A percentile compares a stretch with the other conserved stretches of the same genome.
Evolutionary conservation across 2,888 invertebrate genomes (phyloP).

Genomic region (Tachina fera): DNA sequence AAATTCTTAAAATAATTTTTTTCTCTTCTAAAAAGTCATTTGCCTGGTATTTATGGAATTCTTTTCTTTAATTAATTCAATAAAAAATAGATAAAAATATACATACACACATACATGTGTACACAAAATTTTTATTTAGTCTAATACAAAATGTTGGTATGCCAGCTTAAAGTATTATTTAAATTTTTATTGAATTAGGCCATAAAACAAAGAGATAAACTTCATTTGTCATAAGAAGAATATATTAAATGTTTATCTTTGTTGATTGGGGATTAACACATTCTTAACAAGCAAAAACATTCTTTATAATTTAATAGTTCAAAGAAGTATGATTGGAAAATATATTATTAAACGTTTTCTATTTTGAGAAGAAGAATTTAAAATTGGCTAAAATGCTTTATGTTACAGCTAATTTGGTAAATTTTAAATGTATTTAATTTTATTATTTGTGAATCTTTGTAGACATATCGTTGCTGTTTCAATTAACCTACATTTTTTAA

Average conservation of each 20-base stretch:
- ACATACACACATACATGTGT: not conserved
- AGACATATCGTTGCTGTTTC: no score
- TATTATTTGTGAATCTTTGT: no score
- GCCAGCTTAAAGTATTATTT: not conserved
- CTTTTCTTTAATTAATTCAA: not conserved
- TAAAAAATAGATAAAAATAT: not conserved
- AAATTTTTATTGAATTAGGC: not conserved
- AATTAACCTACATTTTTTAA: no score
- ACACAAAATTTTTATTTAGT: not conserved
- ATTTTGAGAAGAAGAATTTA: no score
- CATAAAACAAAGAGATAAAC: not conserved
- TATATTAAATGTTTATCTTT: not conserved
- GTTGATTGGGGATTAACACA: not conserved
- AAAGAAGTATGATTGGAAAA: not conserved
- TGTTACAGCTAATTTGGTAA: no score
- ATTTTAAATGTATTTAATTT: no score
- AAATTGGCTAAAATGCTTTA: no score
- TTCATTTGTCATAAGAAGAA: not conserved
- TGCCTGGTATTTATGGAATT: not conserved
- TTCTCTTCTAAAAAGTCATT: not conserved
- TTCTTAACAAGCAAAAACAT: not conserved
- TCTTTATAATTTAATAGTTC: not conserved
- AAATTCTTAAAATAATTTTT: not conserved
- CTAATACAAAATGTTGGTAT: not conserved
- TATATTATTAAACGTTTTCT: not conserved